phyloP scores from a whole-genome alignment of 2,888 invertebrate species.

The Tetragnatha montana region DNA sequence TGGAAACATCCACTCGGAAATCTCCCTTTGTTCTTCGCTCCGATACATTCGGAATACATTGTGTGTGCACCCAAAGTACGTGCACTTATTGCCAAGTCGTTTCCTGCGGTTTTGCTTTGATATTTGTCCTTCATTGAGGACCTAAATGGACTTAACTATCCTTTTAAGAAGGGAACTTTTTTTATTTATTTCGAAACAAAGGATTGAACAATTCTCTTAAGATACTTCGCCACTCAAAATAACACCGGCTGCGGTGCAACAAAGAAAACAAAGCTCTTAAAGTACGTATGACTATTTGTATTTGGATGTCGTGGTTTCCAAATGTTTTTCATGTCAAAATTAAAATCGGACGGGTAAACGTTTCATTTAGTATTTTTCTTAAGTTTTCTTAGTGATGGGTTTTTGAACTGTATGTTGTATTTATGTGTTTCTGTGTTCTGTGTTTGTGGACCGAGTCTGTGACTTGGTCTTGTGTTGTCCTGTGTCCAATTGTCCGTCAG shows the following conservation, averaged over 20 bases:
- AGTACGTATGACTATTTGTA: neutral
- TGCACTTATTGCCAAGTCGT: neutral
- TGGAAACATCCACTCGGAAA: constrained; percentile 6
- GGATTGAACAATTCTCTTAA: neutral
- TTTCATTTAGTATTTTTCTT: too few relatives aligned
- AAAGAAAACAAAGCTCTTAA: neutral
- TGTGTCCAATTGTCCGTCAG: constrained; percentile 70
- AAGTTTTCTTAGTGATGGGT: too few relatives aligned
- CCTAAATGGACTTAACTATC: neutral
- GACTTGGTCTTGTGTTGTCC: constrained; percentile 65
- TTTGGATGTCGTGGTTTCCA: neutral
- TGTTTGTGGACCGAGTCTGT: constrained; percentile 42
- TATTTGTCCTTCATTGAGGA: neutral
- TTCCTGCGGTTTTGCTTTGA: neutral
- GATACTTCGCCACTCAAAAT: neutral
- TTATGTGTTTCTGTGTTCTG: constrained; percentile 60
- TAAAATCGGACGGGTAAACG: neutral
- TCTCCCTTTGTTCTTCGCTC: neutral
- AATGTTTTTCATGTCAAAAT: neutral
- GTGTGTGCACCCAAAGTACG: too few relatives aligned
- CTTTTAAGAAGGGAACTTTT: neutral
- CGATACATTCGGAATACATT: neutral
- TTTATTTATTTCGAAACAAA: neutral
- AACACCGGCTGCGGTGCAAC: neutral
- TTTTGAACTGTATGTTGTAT: constrained; percentile 6